Evolutionary conservation across 1,140 invertebrate genomes (phyloP).

Genomic region (Drosophila orosa): DNA sequence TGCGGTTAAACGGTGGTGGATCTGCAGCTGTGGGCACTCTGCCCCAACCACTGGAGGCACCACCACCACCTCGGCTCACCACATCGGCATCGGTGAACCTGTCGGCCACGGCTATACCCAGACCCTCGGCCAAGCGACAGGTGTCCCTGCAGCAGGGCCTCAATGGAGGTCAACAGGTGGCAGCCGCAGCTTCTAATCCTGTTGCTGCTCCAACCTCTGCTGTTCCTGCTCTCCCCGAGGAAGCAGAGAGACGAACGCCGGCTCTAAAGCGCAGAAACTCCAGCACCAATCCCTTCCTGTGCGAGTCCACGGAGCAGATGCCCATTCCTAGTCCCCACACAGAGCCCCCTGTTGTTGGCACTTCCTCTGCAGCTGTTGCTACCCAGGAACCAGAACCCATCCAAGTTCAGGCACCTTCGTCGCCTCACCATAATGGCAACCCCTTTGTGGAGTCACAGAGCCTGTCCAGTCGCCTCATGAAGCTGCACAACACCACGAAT

Average conservation of each 20-base stretch:
- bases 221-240: not conserved
- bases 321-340: not conserved
- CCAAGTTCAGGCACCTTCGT: not conserved
- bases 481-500: conserved; percentile 66
- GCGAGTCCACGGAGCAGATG: conserved; percentile 64
- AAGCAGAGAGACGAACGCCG: conserved; percentile 22
- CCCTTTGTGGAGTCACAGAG: conserved; percentile 55
- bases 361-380: not conserved
- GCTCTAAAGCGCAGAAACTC: conserved; percentile 68
- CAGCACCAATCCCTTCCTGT: conserved; percentile 81
- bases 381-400: not conserved
- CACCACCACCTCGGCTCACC: conserved; percentile 83
- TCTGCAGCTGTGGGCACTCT: not conserved
- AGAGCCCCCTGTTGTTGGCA: not conserved
- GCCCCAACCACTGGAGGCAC: conserved; percentile 75
- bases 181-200: not conserved
- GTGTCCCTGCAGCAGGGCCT: conserved; percentile 64
- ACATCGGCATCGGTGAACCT: conserved; percentile 65
- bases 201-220: not conserved
- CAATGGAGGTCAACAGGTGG: conserved; percentile 25
- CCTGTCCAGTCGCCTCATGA: conserved; percentile 58
- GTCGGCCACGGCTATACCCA: conserved; percentile 69
- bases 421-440: conserved; percentile 54
- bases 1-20: conserved; percentile 12
- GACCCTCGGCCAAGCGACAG: conserved; percentile 72